Conservation (phyloP, 2,797 vertebrate genomes). For the Lepus oiostolus region DNA sequence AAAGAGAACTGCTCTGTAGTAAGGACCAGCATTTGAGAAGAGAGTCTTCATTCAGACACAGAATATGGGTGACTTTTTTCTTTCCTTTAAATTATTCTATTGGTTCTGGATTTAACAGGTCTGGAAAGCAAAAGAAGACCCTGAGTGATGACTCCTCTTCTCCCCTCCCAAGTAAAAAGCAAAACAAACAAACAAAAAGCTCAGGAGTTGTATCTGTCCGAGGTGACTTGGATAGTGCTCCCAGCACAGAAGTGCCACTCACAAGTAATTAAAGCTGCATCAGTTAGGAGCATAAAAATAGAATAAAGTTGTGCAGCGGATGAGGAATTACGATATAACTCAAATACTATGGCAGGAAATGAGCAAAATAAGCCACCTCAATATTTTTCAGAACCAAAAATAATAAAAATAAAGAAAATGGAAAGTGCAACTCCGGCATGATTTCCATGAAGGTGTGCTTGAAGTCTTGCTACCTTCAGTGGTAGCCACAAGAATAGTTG, state of each 20-base stretch:
- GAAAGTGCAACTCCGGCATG: conserved; percentile 72
- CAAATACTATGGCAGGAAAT: conserved; percentile 83
- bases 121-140: conserved; percentile 82
- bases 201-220: conserved; percentile 90
- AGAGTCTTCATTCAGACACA: conserved; percentile 89
- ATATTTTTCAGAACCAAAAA: conserved; percentile 67
- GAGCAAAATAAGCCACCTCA: conserved; percentile 76
- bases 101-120: conserved; percentile 86
- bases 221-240: conserved; percentile 86
- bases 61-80: conserved; percentile 87
- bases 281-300: conserved; percentile 91
- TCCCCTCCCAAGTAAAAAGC: conserved; percentile 82
- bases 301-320: conserved; percentile 90
- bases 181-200: conserved; percentile 66
- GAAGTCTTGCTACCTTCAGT: conserved; percentile 66
- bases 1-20: conserved; percentile 85
- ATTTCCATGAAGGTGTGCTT: conserved; percentile 84
- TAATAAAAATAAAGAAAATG: conserved; percentile 62
- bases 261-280: conserved; percentile 88
- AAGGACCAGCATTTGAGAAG: conserved; percentile 87
- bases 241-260: conserved; percentile 90
- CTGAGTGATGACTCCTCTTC: conserved; percentile 88
- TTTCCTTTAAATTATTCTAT: conserved; percentile 81
- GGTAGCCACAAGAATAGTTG: conserved; percentile 65
- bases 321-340: conserved; percentile 89